Conservation (phyloP, 2,797 vertebrate genomes). For the Arrhamphus sclerolepis region DNA sequence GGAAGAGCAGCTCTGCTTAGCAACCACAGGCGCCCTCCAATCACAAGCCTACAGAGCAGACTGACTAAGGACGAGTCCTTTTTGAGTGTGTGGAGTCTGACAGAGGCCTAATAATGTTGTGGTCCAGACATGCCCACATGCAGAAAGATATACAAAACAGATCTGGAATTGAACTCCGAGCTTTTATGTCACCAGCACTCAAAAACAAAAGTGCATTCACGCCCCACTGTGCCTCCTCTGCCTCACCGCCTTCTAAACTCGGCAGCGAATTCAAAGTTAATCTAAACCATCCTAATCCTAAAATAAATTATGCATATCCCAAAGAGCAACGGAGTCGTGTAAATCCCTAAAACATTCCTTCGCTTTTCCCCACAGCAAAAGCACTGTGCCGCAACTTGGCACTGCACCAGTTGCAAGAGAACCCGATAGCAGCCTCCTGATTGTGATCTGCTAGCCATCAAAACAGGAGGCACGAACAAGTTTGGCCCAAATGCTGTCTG, state of each 20-base stretch:
- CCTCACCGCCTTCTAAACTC: constrained; percentile 50
- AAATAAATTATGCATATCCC: constrained; percentile 78
- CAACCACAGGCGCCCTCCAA: constrained; percentile 83
- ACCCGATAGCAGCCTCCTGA: constrained; percentile 41
- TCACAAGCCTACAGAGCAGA: constrained; percentile 77
- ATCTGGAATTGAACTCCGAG: constrained; percentile 16
- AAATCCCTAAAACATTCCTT: constrained; percentile 70
- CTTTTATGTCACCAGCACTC: constrained; percentile 25
- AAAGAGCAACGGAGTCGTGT: constrained; percentile 56
- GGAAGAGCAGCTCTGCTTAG: constrained; percentile 86
- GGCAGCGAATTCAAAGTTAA: constrained; percentile 64
- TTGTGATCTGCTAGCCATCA: constrained; percentile 62
- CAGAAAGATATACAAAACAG: constrained; percentile 30
- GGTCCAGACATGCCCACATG: constrained; percentile 53
- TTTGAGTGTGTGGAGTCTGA: constrained; percentile 63
- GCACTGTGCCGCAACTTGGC: constrained; percentile 48
- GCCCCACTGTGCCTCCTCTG: constrained; percentile 24
- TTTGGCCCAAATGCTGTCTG: constrained; percentile 71
- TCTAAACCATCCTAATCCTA: constrained; percentile 75
- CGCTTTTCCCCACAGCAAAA: constrained; percentile 32
- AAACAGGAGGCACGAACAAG: constrained; percentile 67
- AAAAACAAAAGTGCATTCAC: constrained; percentile 25
- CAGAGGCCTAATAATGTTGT: constrained; percentile 62
- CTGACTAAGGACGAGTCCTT: constrained; percentile 71
- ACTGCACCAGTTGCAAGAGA: constrained; percentile 51